Evolutionary conservation across 2,888 invertebrate genomes (phyloP), one percentile per base, ranked within the genome.

Genomic region (Syrphus vitripennis): DNA sequence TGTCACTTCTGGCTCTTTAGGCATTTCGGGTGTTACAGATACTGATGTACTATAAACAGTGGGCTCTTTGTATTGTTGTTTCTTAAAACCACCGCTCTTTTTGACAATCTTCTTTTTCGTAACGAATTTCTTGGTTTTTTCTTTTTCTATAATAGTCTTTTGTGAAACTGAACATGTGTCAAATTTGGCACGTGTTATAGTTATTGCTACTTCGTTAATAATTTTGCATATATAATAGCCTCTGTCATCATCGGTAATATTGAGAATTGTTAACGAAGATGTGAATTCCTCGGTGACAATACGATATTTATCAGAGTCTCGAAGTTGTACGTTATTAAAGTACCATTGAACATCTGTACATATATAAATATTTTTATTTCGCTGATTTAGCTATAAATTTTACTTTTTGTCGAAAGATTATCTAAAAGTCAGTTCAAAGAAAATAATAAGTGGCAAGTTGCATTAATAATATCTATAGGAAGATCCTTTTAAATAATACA

Each of bases 191-290:
- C 96, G 96, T 1, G 97, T 96, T 65, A 95, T 94, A 31, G 95
- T 96, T 93, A 96, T 94, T 61, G 98, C 98, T 79, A 97, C 95
- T 89, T 97, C 96, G 91, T 97, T 98, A 16, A 95, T 95, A 10
- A 97, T 96, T 93, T 97, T 97, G 91, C 97, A 97, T 88, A 95
- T 94, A 89, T 97, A 98, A 70, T 94, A 94, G 29, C 97, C 98
- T 88, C 95, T 95, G 89, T 96, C 94, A 74, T 95, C 95, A 82
- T 94, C 93, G 0, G 93, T 94, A 0, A 94, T 95, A 89, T 94
- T 94, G 72, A 93, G 92, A 83, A 98, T 95, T 29, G 94, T 95
- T 88, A 96, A 94, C n/a, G 94, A 93, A 1, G 97, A 95, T 89
- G 93, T 95, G 84, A 95, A 94, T 77, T 97, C 96, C 89, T 94